Base-by-base conservation (phyloP, 2,113 vertebrate genomes). In the Neomonachus schauinslandi region DNA sequence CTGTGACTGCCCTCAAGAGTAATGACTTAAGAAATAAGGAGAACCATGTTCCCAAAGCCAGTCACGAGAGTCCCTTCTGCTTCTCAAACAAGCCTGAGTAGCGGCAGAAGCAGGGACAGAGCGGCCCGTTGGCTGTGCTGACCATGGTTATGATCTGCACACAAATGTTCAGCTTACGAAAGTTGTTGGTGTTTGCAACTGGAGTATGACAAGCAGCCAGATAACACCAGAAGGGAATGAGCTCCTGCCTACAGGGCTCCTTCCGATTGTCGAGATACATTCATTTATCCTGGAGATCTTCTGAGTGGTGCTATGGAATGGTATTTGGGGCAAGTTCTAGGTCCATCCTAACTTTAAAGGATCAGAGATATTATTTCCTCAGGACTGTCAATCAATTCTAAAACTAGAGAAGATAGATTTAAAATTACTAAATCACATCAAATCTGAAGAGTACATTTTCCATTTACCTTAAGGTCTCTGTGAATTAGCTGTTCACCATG, bases 381-480 rank as follows among this genome's bases (percentile, higher is more conserved):
- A 67, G 2, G 18, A 80, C 21, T 67, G 26, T 1, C 2, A 5
- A 81, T 77, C 24, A 24, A 91, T 84, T 96, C 33, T 69, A 87
- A 96, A 95, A 53, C 55, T 83, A 91, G 49, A 92, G 16, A 82
- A 93, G 51, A 61, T 0, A 63, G 6, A 80, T 36, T 93, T 95
- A 51, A 11, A 80, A 89, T 94, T 24, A 95, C 13, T 49, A 76
- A 79, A 61, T 69, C 39, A 72, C 24, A 22, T 80, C 72, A 59
- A 36, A 33, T 80, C 33, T 39, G 87, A 89, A 86, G 13, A 77
- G 61, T 11, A 87, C 5, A 72, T 63, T 86, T 81, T 63, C 33
- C 85, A 84, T 95, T 92, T 97, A 99, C 99, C 98, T 99, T 99
- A 61, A 99, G 98, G 80, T 99, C 99, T 98, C 99, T 98, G 89